Conservation (phyloP, 2,797 vertebrate species). For the Eulemur albifrons region DNA sequence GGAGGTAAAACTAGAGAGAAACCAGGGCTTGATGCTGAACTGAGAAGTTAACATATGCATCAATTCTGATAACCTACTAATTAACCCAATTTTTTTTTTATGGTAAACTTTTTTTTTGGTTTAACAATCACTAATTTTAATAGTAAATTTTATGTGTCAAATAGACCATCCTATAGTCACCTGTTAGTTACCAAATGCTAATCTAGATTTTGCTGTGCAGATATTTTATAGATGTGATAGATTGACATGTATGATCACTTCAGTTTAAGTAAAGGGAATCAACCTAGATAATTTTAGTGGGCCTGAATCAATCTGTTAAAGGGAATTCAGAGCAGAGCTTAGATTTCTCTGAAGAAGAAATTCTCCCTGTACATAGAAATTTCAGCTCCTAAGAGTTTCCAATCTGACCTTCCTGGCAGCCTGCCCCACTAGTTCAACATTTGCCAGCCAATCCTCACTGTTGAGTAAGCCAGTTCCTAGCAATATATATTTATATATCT, state of each 20-base stretch:
- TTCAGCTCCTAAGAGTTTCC: not conserved
- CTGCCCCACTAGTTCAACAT: not conserved
- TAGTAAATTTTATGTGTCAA: not conserved
- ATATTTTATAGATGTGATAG: not conserved
- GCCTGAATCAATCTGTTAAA: not conserved
- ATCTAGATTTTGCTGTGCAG: not conserved
- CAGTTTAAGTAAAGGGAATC: not conserved
- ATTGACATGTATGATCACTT: not conserved
- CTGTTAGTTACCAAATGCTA: not conserved
- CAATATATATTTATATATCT: not conserved
- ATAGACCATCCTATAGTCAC: not conserved
- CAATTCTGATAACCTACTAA: not conserved
- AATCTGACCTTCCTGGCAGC: not conserved
- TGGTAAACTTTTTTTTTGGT: not conserved
- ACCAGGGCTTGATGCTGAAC: not conserved
- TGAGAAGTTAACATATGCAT: not conserved
- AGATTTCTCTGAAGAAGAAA: not conserved
- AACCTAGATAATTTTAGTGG: not conserved
- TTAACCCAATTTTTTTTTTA: not conserved
- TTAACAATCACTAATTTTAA: not conserved
- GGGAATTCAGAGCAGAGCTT: not conserved
- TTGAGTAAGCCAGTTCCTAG: not conserved
- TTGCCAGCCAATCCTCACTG: rapidly evolving
- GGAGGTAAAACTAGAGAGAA: not conserved
- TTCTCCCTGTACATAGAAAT: not conserved